Conservation (phyloP, 2,797 vertebrate genomes). For the Malacoraja senta region DNA sequence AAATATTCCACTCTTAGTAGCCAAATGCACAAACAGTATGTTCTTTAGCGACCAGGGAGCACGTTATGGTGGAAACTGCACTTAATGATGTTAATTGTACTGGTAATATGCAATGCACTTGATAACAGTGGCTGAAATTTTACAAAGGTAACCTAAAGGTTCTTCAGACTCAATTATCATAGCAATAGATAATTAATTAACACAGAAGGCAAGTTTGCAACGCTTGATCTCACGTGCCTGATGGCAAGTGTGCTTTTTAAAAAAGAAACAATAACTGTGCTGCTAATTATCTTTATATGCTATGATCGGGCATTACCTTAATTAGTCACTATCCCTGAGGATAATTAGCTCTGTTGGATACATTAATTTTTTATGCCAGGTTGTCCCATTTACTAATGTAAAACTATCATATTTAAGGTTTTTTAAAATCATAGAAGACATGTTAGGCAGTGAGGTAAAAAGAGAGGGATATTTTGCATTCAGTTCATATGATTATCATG, state of each 20-base stretch:
- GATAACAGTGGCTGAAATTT: background rate
- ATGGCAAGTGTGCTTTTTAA: background rate
- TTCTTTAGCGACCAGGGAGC: background rate
- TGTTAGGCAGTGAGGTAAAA: background rate
- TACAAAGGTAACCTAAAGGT: conserved; percentile 14
- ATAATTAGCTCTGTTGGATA: conserved; percentile 9
- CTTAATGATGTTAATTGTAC: background rate
- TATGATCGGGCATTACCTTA: background rate
- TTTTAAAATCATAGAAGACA: background rate
- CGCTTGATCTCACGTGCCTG: background rate
- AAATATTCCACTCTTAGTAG: background rate
- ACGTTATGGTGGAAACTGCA: background rate
- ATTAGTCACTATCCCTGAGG: background rate
- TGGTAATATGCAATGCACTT: background rate
- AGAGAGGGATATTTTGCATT: background rate
- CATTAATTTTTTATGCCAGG: background rate
- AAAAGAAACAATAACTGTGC: background rate
- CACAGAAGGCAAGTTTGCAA: conserved; percentile 1
- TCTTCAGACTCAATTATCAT: conserved; percentile 8
- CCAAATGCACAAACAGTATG: background rate
- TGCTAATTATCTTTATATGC: background rate
- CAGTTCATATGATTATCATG: background rate
- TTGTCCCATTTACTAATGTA: background rate
- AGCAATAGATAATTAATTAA: conserved; percentile 10
- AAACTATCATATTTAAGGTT: background rate